phyloP scores from a whole-genome alignment of 2,113 vertebrate genomes.

The Rafetus swinhoei region DNA sequence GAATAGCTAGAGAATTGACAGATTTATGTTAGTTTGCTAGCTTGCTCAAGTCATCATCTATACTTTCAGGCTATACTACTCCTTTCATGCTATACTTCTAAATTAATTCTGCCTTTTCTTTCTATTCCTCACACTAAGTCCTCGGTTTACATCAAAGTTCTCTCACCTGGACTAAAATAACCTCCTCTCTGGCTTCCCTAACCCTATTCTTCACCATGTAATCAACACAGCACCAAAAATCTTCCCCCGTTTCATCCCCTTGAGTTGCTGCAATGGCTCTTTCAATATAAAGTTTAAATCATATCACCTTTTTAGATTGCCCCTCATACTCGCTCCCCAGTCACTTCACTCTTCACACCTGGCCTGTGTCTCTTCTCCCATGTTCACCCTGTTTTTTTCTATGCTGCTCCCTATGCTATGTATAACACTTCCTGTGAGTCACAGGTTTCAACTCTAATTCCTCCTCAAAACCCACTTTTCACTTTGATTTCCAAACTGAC shows the following conservation, averaged over 20 bases:
- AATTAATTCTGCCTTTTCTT: not conserved
- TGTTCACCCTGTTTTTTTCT: not conserved
- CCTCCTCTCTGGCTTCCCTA: not conserved
- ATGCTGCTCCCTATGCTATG: not conserved
- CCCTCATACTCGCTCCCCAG: not conserved
- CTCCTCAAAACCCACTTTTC: not conserved
- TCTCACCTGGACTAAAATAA: not conserved
- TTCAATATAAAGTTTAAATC: not conserved
- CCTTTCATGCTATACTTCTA: not conserved
- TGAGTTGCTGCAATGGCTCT: not conserved
- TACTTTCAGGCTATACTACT: not conserved
- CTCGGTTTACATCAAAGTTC: not conserved
- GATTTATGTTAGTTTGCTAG: not conserved
- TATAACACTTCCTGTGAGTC: not conserved
- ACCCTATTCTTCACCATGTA: not conserved
- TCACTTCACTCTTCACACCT: rapidly evolving
- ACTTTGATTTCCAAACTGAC: not conserved
- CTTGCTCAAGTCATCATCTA: not conserved
- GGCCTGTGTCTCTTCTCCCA: not conserved
- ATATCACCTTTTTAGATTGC: not conserved
- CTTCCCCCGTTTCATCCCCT: not conserved
- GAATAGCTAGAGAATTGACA: not conserved
- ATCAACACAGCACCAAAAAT: not conserved
- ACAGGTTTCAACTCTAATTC: not conserved
- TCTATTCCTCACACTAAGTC: not conserved